Percentiles rank a stretch among this genome's conserved stretches.
These are phyloP conservation scores for Acrobasis repandana DNA, from an alignment of 2,888 invertebrate species.

Conservation along the genomic window DNA sequence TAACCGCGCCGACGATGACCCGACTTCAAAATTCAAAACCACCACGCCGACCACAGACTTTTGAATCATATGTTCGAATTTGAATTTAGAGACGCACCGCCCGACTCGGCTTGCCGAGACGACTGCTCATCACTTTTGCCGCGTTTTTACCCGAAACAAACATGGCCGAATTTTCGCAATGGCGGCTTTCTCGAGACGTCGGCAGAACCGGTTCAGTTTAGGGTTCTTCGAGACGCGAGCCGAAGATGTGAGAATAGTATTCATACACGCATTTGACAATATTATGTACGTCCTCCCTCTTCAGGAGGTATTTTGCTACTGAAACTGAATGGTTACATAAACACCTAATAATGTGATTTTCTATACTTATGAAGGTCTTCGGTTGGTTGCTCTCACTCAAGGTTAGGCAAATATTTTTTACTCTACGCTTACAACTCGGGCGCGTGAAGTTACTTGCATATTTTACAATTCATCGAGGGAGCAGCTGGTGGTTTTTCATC, in stretches of 20 bases:
- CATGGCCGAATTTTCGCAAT: slow-evolving; percentile 74
- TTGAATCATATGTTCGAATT: slow-evolving; percentile 50
- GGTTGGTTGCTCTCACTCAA: slow-evolving; percentile 53
- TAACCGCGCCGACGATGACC: slow-evolving; percentile 45
- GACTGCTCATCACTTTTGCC: slow-evolving; percentile 57
- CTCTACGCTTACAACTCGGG: slow-evolving; percentile 55
- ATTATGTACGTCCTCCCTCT: slow-evolving; percentile 62
- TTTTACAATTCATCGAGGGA: slow-evolving; percentile 49
- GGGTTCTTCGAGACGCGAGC: slow-evolving; percentile 54
- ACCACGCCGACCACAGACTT: slow-evolving; percentile 27
- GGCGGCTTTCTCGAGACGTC: slow-evolving; percentile 59
- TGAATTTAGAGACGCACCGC: slow-evolving; percentile 45
- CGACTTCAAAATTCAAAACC: slow-evolving; percentile 34
- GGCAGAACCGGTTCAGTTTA: slow-evolving; percentile 60
- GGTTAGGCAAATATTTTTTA: slow-evolving; percentile 51
- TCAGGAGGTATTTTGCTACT: slow-evolving; percentile 66
- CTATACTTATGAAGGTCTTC: slow-evolving; percentile 43
- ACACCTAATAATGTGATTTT: slow-evolving; percentile 52
- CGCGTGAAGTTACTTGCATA: slow-evolving; percentile 49
- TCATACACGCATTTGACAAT: slow-evolving; percentile 57
- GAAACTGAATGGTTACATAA: slow-evolving; percentile 71
- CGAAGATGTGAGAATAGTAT: slow-evolving; percentile 42
- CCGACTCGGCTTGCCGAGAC: slow-evolving; percentile 46
- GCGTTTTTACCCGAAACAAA: slow-evolving; percentile 69
- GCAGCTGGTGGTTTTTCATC: slow-evolving; percentile 38